phyloP scores from a whole-genome alignment of 2,888 invertebrate genomes.

The Calameuta filiformis region DNA sequence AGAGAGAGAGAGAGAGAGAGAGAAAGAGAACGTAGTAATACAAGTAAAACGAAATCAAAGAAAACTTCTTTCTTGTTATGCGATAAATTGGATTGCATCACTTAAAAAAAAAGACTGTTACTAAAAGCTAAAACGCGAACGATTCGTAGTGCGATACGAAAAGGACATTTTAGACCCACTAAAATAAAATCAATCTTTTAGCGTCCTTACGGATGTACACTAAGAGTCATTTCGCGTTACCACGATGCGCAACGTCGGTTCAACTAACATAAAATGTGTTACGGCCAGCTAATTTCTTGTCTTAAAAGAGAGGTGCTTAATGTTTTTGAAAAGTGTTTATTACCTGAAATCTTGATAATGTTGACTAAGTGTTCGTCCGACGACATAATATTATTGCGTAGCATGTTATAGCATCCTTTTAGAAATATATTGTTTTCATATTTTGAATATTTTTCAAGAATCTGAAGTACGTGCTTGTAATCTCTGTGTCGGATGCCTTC shows the following conservation, averaged over 20 bases:
- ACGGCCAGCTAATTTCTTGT: not conserved
- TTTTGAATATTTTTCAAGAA: slow-evolving; percentile 30
- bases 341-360: slow-evolving; percentile 50
- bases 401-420: slow-evolving; percentile 42
- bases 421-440: slow-evolving; percentile 28
- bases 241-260: not conserved
- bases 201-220: not conserved
- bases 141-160: not conserved
- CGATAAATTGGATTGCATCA: not conserved
- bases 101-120: not conserved
- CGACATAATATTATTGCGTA: slow-evolving; percentile 40
- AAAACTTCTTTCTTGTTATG: not conserved
- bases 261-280: not conserved
- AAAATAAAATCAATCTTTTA: not conserved
- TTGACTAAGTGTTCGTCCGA: slow-evolving; percentile 39
- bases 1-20: not conserved
- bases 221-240: not conserved
- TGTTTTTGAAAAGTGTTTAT: slow-evolving; percentile 15
- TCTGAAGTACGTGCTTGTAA: slow-evolving; percentile 41
- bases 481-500: slow-evolving; percentile 40
- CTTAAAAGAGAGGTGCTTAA: not conserved
- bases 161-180: not conserved
- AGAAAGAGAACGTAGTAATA: not conserved
- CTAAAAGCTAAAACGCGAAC: not conserved
- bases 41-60: not conserved